Percentiles rank a stretch among this genome's conserved stretches.
phyloP scores from a whole-genome alignment of 2,888 invertebrate species.

The Lutraria lutraria region DNA sequence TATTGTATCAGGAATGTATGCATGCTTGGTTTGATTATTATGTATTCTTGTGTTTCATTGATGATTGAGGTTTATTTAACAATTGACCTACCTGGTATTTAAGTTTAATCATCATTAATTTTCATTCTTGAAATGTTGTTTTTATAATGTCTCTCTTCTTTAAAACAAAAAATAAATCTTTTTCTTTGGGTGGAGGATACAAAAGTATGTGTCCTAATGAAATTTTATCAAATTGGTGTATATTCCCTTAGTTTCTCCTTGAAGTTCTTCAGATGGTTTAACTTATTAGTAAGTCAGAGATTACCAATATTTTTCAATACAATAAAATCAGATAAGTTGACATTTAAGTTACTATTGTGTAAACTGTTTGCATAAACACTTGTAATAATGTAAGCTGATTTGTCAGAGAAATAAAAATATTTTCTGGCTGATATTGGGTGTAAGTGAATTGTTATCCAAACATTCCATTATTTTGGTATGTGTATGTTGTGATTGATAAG shows the following conservation, averaged over 20 bases:
- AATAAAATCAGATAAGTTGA: background rate
- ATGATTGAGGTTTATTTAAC: too few species aligned
- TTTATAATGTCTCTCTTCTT: too few species aligned
- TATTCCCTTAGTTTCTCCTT: background rate
- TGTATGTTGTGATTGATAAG: conserved; percentile 1
- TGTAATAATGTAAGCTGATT: background rate
- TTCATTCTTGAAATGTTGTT: too few species aligned
- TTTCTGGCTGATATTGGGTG: background rate
- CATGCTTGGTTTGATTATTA: too few species aligned
- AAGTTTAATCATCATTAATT: too few species aligned
- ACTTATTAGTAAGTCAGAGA: background rate
- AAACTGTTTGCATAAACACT: background rate
- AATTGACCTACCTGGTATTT: too few species aligned
- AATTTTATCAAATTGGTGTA: background rate
- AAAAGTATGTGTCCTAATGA: too few species aligned
- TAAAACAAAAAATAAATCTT: too few species aligned
- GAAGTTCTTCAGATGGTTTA: background rate
- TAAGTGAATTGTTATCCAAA: background rate
- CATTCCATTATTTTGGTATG: background rate
- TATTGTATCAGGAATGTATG: too few species aligned
- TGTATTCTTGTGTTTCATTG: too few species aligned
- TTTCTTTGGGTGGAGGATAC: too few species aligned
- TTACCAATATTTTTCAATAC: background rate
- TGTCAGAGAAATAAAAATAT: conserved; percentile 3
- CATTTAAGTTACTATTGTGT: background rate